Base-by-base conservation (phyloP, 2,888 invertebrate species). In the Margaritifera margaritifera region DNA sequence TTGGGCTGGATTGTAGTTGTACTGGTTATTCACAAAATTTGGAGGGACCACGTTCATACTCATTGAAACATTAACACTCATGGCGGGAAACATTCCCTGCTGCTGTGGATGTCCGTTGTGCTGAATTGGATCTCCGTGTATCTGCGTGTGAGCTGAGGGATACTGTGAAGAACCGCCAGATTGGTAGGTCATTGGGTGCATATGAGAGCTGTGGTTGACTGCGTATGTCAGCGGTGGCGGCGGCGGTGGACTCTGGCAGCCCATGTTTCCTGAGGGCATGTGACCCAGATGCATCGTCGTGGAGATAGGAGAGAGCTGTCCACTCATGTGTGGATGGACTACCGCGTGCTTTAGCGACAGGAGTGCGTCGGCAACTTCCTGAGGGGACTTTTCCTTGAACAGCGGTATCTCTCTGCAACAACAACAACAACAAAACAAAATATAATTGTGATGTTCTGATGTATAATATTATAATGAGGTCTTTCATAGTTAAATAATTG, bases 61-160 rank as follows among this genome's bases (percentile, higher is more conserved):
- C 97, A 98, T 98, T 82, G 95, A 95, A 0, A 98, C 96, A 88
- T 98, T 98, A 79, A 98, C 97, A 86, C 96, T 96, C 97, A 98
- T 97, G 85, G 96, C 95, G 69, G 97, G 96, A 89, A 95, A 95
- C 78, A 83, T 71, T 61, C 75, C 70, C 53, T 75, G 74, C 66
- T 81, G 77, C 31, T 72, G 77, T 42, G 42, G 11, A 51, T 71
- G 71, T 20, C 68, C 64, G 51, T 71, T 64, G 54, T 75, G 58
- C 68, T 74, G 75, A 56, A 80, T 72, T 68, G 75, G 72, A 57
- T 80, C 80, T 31, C 75, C 74, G 27, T 75, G 78, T 56, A 79
- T 66, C 67, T 77, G 80, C 62, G 74, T 72, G 56, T 72, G 78
- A 52, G 74, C 69, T 19, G 77, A 66, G 27, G 78, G 75, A 63